These are phyloP conservation scores for Drosophila sp. DNA, from an alignment of 1,140 invertebrate genomes.

Conservation along the genomic window DNA sequence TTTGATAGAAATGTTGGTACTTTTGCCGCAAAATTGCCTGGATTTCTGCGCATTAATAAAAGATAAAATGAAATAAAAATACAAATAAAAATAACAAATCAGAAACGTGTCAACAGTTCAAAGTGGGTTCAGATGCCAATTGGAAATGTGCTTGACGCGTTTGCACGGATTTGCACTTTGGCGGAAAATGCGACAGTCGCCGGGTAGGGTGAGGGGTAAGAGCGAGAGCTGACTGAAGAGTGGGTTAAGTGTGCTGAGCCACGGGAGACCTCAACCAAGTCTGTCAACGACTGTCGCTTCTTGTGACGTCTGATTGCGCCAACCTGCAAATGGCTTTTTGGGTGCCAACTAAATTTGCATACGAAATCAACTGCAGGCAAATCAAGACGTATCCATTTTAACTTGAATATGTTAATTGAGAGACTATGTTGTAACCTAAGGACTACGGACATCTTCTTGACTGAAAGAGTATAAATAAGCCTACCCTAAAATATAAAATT, in stretches of 20 bases:
- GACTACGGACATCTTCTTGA: too few species aligned
- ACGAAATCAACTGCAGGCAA: conserved; percentile 26
- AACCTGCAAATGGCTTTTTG: conserved; percentile 44
- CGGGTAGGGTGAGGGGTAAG: not conserved
- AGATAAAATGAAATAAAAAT: conserved; percentile 33
- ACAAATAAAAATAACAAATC: conserved; percentile 32
- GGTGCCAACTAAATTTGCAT: conserved; percentile 63
- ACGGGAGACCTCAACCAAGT: conserved; percentile 47
- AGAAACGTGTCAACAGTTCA: conserved; percentile 51
- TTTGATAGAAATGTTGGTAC: conserved; percentile 76
- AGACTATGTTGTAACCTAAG: too few species aligned
- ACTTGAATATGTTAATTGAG: too few species aligned
- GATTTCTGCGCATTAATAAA: conserved; percentile 65
- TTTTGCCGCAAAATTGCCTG: conserved; percentile 64
- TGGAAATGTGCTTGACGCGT: conserved; percentile 49
- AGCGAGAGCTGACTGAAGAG: not conserved
- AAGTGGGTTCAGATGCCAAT: conserved; percentile 46
- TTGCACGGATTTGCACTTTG: conserved; percentile 62
- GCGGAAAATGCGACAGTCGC: conserved; percentile 18
- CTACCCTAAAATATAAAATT: too few species aligned
- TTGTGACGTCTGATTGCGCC: conserved; percentile 28
- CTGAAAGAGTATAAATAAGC: too few species aligned
- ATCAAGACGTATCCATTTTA: not conserved
- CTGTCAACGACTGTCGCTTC: not conserved
- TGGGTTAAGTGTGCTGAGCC: conserved; percentile 38